These are phyloP conservation scores for Podarcis siculus DNA, from an alignment of 2,797 vertebrate species.

Conservation along the genomic window DNA sequence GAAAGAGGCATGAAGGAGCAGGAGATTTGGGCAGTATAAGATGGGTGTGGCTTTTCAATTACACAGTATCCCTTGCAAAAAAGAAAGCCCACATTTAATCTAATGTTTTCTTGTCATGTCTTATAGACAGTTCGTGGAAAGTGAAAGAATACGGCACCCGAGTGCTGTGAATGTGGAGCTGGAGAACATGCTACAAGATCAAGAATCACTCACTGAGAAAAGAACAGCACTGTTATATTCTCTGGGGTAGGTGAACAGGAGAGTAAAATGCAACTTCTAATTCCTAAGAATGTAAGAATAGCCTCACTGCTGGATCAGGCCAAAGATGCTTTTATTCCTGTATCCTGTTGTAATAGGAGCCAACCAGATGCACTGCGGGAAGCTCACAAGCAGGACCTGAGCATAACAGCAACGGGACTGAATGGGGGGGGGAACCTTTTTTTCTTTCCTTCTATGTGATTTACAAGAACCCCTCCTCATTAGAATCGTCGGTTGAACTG, in stretches of 20 bases:
- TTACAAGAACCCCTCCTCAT: no score
- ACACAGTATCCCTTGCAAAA: background rate
- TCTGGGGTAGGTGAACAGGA: constrained; percentile 70
- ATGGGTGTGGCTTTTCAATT: background rate
- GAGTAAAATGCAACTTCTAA: background rate
- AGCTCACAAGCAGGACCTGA: no score
- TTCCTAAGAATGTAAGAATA: background rate
- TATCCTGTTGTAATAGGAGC: no score
- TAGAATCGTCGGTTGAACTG: no score
- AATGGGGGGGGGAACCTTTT: no score
- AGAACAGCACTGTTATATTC: constrained; percentile 68
- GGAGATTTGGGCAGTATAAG: no score
- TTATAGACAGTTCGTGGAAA: constrained; percentile 77
- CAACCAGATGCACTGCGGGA: no score
- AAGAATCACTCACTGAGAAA: constrained; percentile 63
- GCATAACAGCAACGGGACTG: no score
- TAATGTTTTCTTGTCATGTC: background rate
- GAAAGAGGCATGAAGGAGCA: no score
- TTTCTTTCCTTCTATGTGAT: no score
- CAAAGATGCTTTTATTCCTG: no score
- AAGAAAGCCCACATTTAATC: background rate
- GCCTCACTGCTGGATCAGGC: no score
- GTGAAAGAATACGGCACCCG: constrained; percentile 71
- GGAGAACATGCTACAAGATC: constrained; percentile 71
- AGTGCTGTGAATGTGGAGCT: constrained; percentile 66